Percentiles rank a stretch among this genome's conserved stretches.
phyloP scores from a whole-genome alignment of 2,113 vertebrate species.

The Apodemus speciosus region DNA sequence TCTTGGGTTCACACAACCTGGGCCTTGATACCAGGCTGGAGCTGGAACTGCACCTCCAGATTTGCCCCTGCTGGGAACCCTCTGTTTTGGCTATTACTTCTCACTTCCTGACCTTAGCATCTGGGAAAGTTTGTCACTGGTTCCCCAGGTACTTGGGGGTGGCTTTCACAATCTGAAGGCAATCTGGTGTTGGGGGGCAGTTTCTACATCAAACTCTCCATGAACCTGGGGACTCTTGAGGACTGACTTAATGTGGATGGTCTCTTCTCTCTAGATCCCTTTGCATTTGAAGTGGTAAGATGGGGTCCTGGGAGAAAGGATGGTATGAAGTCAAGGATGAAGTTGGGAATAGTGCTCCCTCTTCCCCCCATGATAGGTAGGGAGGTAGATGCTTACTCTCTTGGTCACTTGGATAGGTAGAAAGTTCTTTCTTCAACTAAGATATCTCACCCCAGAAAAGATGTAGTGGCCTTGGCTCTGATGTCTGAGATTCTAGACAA shows the following conservation, averaged over 20 bases:
- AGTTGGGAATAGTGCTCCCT: background rate
- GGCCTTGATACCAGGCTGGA: background rate
- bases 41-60: background rate
- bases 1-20: background rate
- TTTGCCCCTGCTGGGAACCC: background rate
- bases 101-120: background rate
- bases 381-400: rapidly evolving
- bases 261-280: background rate
- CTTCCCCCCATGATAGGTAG: rapidly evolving
- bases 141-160: background rate
- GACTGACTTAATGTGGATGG: too few species aligned
- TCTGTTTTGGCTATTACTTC: background rate
- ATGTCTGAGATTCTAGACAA: background rate
- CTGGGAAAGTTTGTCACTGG: background rate
- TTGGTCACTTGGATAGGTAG: background rate
- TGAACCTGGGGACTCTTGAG: too few species aligned
- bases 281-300: background rate
- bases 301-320: background rate
- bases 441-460: background rate
- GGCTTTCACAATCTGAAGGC: background rate
- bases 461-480: background rate
- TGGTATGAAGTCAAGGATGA: background rate
- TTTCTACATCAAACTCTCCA: background rate
- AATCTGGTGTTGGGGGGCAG: background rate
- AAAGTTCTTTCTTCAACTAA: background rate